A percentile compares a stretch with the other conserved stretches of the same genome.
Conservation (phyloP, 37 sponge, comb jelly and placozoan species). For the Petrosia ficiformis region DNA sequence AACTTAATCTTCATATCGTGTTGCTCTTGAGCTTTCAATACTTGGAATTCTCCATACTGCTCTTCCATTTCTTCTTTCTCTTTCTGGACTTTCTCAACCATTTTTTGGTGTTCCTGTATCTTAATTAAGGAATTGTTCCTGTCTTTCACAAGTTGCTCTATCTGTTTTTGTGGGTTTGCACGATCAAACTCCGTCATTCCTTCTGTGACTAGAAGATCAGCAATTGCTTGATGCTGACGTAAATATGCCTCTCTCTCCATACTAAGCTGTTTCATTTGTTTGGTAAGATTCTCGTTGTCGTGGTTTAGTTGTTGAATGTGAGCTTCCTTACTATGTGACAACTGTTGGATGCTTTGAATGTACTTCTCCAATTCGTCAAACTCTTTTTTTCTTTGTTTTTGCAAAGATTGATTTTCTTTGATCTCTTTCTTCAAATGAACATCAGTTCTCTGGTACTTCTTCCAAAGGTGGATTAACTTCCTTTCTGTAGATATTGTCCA, state of each 20-base stretch:
- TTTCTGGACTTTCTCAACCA: not conserved
- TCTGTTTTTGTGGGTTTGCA: not conserved
- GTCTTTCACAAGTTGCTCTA: constrained; percentile 16
- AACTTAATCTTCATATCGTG: constrained; percentile 2
- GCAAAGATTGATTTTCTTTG: constrained; percentile 12
- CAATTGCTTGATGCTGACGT: constrained; percentile 22
- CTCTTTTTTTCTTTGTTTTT: constrained; percentile 46
- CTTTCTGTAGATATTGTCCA: constrained; percentile 35
- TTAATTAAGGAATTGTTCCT: not conserved
- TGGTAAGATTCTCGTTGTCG: constrained; percentile 26
- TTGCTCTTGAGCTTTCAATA: not conserved
- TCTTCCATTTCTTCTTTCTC: not conserved
- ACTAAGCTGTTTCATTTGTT: constrained; percentile 3
- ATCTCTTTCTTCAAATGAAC: constrained; percentile 1
- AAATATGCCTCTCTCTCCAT: constrained; percentile 37
- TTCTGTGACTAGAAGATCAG: constrained; percentile 15
- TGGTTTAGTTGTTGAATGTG: constrained; percentile 10
- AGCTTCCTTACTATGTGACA: constrained; percentile 26
- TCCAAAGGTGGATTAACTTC: constrained; percentile 49
- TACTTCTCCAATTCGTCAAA: constrained; percentile 22
- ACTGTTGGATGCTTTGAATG: constrained; percentile 22
- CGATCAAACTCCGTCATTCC: constrained; percentile 10
- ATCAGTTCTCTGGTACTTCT: constrained; percentile 53
- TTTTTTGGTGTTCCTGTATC: not conserved
- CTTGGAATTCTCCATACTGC: not conserved